These are phyloP conservation scores for Labeo calbasu DNA, from an alignment of 2,797 vertebrate species.

Conservation along the genomic window DNA sequence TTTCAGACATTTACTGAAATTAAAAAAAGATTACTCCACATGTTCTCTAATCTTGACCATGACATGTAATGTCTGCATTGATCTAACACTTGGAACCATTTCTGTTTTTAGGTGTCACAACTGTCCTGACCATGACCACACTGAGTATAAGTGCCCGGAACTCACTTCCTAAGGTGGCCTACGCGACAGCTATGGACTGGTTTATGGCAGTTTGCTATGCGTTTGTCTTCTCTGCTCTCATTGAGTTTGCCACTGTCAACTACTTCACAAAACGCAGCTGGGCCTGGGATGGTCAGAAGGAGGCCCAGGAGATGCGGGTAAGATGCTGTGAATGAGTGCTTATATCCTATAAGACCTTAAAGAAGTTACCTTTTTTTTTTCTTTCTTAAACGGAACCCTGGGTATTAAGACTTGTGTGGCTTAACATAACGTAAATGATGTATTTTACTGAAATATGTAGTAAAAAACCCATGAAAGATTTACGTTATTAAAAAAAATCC, in stretches of 20 bases:
- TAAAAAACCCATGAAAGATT: no score
- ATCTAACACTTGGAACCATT: not conserved
- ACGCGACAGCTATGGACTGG: slow-evolving; percentile 99
- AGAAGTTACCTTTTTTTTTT: not conserved
- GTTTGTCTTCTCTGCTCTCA: slow-evolving; percentile 99
- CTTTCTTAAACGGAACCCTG: no score
- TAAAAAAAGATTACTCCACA: not conserved
- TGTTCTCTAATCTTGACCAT: not conserved
- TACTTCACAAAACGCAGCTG: slow-evolving; percentile 99
- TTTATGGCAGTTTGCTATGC: slow-evolving; percentile 99
- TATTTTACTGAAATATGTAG: no score
- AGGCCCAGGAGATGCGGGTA: slow-evolving; percentile 94
- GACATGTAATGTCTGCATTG: not conserved
- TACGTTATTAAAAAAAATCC: no score
- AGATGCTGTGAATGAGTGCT: slow-evolving; percentile 62
- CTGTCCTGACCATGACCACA: slow-evolving; percentile 98
- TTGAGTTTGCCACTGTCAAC: slow-evolving; percentile 99
- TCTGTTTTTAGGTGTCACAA: slow-evolving; percentile 90
- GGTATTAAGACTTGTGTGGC: no score
- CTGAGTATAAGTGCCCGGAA: slow-evolving; percentile 99
- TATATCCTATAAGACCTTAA: not conserved
- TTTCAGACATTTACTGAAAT: no score
- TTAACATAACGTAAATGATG: no score
- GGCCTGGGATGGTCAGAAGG: slow-evolving; percentile 99
- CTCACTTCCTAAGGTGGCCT: slow-evolving; percentile 98